These are phyloP conservation scores for Eucera pruinosa DNA, from an alignment of 2,888 invertebrate species.

Conservation along the genomic window DNA sequence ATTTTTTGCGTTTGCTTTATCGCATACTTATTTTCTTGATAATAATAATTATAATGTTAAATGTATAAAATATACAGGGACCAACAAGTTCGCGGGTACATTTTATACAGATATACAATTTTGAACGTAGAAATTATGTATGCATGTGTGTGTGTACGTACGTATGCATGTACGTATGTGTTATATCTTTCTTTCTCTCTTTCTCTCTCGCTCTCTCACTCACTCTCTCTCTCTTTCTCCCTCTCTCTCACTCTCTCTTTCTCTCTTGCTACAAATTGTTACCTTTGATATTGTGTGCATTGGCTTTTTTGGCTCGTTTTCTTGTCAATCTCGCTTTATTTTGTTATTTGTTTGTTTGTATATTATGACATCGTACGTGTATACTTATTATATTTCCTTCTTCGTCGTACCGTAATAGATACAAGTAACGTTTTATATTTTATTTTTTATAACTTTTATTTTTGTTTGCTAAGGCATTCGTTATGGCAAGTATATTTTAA, in stretches of 20 bases:
- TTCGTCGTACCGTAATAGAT: slow-evolving; percentile 65
- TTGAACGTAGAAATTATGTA: slow-evolving; percentile 21
- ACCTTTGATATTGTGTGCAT: slow-evolving; percentile 54
- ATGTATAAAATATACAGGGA: slow-evolving; percentile 59
- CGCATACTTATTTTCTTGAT: not conserved
- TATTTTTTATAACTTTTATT: slow-evolving; percentile 41
- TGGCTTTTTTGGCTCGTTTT: slow-evolving; percentile 43
- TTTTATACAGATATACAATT: slow-evolving; percentile 56
- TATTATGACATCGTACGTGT: slow-evolving; percentile 58
- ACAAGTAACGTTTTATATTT: slow-evolving; percentile 47
- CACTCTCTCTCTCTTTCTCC: slow-evolving; percentile 17
- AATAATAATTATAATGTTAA: slow-evolving; percentile 41
- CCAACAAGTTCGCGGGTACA: slow-evolving; percentile 42
- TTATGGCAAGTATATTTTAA: slow-evolving; percentile 82
- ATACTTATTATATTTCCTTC: slow-evolving; percentile 55
- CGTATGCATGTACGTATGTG: not conserved
- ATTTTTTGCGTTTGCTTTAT: not conserved
- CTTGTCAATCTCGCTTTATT: slow-evolving; percentile 29
- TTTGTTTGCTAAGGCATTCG: slow-evolving; percentile 82
- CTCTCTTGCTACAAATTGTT: slow-evolving; percentile 47
- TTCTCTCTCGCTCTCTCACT: slow-evolving; percentile 2
- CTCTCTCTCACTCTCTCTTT: slow-evolving; percentile 7
- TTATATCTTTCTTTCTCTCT: slow-evolving; percentile 1
- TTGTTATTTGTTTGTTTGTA: slow-evolving; percentile 26
- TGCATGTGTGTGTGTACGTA: slow-evolving; percentile 12